phyloP scores from a whole-genome alignment of 2,113 vertebrate genomes.

The Synchiropus splendidus region DNA sequence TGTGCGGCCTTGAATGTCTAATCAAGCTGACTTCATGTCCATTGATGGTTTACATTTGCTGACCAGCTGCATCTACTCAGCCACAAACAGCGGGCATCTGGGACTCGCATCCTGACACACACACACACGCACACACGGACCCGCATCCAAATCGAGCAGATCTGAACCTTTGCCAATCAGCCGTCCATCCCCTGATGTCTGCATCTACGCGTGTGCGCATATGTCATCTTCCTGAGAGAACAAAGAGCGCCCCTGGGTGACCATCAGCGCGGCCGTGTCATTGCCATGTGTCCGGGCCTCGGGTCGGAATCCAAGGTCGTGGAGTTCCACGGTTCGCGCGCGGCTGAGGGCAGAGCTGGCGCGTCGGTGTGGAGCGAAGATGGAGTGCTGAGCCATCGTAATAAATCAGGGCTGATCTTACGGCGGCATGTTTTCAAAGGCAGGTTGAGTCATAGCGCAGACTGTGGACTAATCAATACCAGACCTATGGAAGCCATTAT shows the following conservation, averaged over 20 bases:
- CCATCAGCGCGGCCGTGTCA: slow-evolving; percentile 11
- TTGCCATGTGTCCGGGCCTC: slow-evolving; percentile 20
- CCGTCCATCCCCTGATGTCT: slow-evolving; percentile 5
- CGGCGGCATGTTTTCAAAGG: slow-evolving; percentile 15
- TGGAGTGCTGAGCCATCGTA: slow-evolving; percentile 10
- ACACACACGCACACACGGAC: too few relatives aligned
- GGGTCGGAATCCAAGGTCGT: slow-evolving; percentile 35
- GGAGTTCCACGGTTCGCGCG: slow-evolving; percentile 11
- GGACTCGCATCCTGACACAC: slow-evolving; percentile 17
- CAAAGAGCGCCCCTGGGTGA: slow-evolving; percentile 7
- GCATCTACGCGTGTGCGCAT: neutral
- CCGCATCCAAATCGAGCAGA: slow-evolving; percentile 5
- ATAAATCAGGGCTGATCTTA: slow-evolving; percentile 16
- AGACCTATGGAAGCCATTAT: too few relatives aligned
- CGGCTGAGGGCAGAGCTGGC: neutral
- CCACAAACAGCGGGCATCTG: slow-evolving; percentile 23
- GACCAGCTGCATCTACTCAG: slow-evolving; percentile 36
- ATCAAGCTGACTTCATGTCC: slow-evolving; percentile 13
- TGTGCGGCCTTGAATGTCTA: slow-evolving; percentile 5
- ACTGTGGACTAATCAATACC: too few relatives aligned
- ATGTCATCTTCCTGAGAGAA: slow-evolving; percentile 21
- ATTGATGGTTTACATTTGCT: slow-evolving; percentile 11
- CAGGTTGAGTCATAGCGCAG: slow-evolving; percentile 1
- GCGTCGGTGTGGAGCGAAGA: neutral
- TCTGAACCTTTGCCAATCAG: slow-evolving; percentile 5